A percentile compares a stretch with the other conserved stretches of the same genome.
These are phyloP conservation scores for Enteromius argenteus DNA, from an alignment of 2,797 vertebrate species.

Conservation along the genomic window DNA sequence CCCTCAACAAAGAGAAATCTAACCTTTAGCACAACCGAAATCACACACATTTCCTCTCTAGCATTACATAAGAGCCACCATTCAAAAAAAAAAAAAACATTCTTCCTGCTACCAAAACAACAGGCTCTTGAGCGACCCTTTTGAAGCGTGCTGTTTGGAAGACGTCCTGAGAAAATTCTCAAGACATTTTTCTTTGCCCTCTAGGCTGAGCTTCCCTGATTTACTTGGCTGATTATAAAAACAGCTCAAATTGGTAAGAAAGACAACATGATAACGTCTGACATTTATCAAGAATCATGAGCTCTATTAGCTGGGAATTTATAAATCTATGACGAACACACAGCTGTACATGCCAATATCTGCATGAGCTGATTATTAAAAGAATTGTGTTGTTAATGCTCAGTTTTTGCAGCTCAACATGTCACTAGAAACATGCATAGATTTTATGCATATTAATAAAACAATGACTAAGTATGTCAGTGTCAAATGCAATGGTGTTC, in stretches of 20 bases:
- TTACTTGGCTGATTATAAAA: conserved; percentile 47
- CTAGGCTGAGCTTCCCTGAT: conserved; percentile 27
- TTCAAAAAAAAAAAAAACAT: not conserved
- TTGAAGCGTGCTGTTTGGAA: conserved; percentile 2
- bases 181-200: conserved; percentile 34
- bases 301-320: conserved; percentile 1
- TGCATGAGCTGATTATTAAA: not conserved
- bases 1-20: conserved; percentile 2
- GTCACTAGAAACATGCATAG: no score
- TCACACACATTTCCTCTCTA: conserved; percentile 35
- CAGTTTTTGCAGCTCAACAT: not conserved
- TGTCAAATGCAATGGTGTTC: not conserved
- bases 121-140: not conserved
- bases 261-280: conserved; percentile 36
- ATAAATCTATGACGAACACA: not conserved
- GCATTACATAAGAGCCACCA: conserved; percentile 16
- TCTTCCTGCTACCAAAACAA: conserved; percentile 33
- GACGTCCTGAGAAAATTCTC: conserved; percentile 40
- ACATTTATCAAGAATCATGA: conserved; percentile 25
- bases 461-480: not conserved
- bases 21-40: conserved; percentile 16
- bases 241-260: conserved; percentile 36
- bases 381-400: not conserved
- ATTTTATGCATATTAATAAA: not conserved
- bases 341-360: conserved; percentile 6